Base-by-base conservation (phyloP, 2,113 vertebrate species). In the Neotoma lepida region DNA sequence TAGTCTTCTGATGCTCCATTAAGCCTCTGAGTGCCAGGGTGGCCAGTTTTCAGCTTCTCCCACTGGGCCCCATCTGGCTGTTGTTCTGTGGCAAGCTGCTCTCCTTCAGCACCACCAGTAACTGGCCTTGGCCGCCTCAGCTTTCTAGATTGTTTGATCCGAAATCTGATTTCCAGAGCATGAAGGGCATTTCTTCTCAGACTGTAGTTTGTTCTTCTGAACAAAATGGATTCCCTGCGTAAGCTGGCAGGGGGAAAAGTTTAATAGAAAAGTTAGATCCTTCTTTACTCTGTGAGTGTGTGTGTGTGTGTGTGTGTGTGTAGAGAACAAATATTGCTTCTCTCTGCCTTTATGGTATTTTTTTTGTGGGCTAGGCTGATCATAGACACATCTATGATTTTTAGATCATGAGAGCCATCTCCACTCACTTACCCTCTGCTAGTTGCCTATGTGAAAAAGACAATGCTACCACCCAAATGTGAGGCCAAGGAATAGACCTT, bases 191-290 rank as follows among this genome's bases (percentile, higher is more conserved):
- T 86, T 95, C 92, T 70, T 94, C 76, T 94, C 30, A 77, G 44
- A 94, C 58, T 87, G 92, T 95, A 93, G 68, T 87, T 90, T 97
- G 94, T 90, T 95, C 91, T 98, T 97, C 90, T 86, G 28, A 97
- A 94, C 95, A 98, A 98, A 98, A 97, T 96, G 81, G 89, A 97
- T 84, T 95, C 86, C 87, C 73, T 97, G 95, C 95, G 91, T 86
- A 13, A 97, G 92, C 86, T 95, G 94, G 88, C 44, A 94, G 39
- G 84, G 87, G 85, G 74, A 87, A 91, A 94, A 89, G 22, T 90
- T 95, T 93, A 91, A 54, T 68, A 6, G 51, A 95, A 95, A 94
- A 30, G 49, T 15, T 66, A 87, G 78, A 92, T 8, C 46, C 4
- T 82, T 82, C 49, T 64, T 28, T 64, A n/a, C 63, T 64, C 63